Percentiles rank a stretch among this genome's conserved stretches.
Conservation (phyloP, 2,113 vertebrate species). For the Vicugna pacos region DNA sequence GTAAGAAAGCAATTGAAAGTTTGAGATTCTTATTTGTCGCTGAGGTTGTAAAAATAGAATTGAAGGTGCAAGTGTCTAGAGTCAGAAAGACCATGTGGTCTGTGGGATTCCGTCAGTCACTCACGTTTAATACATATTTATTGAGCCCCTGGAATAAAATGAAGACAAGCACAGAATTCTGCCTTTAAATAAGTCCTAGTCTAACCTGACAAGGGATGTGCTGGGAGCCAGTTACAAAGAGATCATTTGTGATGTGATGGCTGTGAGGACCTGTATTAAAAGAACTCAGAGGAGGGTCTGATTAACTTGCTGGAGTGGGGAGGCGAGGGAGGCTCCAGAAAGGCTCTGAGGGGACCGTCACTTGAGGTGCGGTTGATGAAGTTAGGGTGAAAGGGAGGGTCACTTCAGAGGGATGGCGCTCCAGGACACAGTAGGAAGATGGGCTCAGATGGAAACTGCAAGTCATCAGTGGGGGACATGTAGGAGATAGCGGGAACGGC, state of each 20-base stretch:
- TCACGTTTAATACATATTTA: not conserved
- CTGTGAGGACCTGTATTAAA: not conserved
- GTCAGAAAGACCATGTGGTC: not conserved
- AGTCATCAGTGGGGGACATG: not conserved
- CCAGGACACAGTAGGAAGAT: not conserved
- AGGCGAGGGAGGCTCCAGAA: not conserved
- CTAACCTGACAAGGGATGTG: not conserved
- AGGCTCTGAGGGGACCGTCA: conserved; percentile 2
- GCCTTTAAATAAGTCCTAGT: not conserved
- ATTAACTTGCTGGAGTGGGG: not conserved
- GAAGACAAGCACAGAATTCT: not conserved
- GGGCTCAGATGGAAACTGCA: conserved; percentile 2
- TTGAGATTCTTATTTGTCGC: conserved; percentile 27
- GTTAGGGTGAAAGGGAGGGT: not conserved
- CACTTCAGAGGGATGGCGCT: not conserved
- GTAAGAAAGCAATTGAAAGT: conserved; percentile 8
- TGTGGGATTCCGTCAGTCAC: not conserved
- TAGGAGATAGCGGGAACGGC: not conserved
- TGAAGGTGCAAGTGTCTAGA: conserved; percentile 15
- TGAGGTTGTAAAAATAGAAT: conserved; percentile 7
- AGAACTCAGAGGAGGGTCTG: not conserved
- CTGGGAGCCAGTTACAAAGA: not conserved
- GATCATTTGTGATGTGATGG: not conserved
- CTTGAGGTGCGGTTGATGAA: not conserved
- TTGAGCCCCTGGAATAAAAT: not conserved